Evolutionary conservation across 1,140 invertebrate genomes (phyloP).

Genomic region (Drosophila nigromelanica): DNA sequence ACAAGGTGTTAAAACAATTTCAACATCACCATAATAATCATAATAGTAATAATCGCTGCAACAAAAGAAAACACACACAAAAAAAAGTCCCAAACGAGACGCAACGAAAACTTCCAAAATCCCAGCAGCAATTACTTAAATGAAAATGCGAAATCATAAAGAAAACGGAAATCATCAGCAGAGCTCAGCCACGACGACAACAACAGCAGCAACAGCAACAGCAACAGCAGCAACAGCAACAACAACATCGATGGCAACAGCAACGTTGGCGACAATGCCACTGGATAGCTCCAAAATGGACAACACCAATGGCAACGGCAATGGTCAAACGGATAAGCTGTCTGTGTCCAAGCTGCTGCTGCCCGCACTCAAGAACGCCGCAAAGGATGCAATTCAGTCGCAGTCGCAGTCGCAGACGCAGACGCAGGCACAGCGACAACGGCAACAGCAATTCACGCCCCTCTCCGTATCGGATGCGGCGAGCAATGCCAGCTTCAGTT

Average conservation of each 20-base stretch:
- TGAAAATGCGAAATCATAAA: conserved; percentile 80
- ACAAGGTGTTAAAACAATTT: conserved; percentile 56
- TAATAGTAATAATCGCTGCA: conserved; percentile 32
- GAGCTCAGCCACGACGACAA: conserved; percentile 50
- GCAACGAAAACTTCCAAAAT: conserved; percentile 45
- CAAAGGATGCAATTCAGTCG: conserved; percentile 42
- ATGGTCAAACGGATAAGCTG: conserved; percentile 41
- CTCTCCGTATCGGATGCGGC: conserved; percentile 53
- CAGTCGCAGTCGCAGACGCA: conserved; percentile 6
- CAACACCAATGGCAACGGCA: conserved; percentile 32
- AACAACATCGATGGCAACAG: conserved; percentile 17
- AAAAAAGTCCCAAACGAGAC: conserved; percentile 25
- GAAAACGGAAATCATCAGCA: conserved; percentile 70
- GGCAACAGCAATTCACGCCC: conserved; percentile 61
- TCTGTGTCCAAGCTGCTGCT: conserved; percentile 46
- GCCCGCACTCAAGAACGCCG: conserved; percentile 44
- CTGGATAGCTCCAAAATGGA: conserved; percentile 25
- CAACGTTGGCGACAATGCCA: conserved; percentile 35
- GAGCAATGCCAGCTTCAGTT: conserved; percentile 83
- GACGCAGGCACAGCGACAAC: conserved; percentile 1
- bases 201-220: conserved; percentile 27
- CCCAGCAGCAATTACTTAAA: conserved; percentile 58
- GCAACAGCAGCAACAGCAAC: conserved; percentile 15
- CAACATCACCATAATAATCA: conserved; percentile 42
- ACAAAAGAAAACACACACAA: conserved; percentile 10